Evolutionary conservation across 2,888 invertebrate genomes (phyloP), one percentile per base, ranked within the genome.

Genomic region (Drosophila lutescens): DNA sequence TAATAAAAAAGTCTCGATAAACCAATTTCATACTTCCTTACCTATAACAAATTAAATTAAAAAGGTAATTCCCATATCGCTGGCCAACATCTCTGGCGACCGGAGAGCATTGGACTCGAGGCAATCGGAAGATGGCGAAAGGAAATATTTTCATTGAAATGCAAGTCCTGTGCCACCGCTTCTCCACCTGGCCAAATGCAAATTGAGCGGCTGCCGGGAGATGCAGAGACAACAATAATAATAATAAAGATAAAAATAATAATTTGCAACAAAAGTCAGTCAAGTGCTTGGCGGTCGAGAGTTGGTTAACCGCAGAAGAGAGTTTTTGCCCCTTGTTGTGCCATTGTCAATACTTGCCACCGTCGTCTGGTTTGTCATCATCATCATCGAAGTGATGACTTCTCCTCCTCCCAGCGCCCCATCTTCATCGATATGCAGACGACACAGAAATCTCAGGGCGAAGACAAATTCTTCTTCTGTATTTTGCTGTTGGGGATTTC

Each of bases 191-290:
- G 38, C 2, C 47, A 71, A 70, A 78, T 80, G 84, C 83, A 84
- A 83, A 86, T 83, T 78, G 69, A 51, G 71, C 60, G 23, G n/a
- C 43, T 23, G 40, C 7, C 17, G 13, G 30, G 60, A 30, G 20
- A 20, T 12, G 43, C 23, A 40, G 43, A 57, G 50, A 47, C 67
- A 69, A 41, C 49, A 50, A 65, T 67, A 61, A 67, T 59, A 68
- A 68, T 54, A 72, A 74, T 62, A 56, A 74, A 68, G 59, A 78
- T 59, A 72, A 79, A 74, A 72, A 85, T 74, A 77, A 82, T 80
- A 78, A 83, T 83, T 83, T 63, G 83, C 83, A 74, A 83, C 86
- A 86, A 84, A 83, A 86, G 83, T 86, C 83, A 83, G 83, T 83
- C 83, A 83, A 83, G 83, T 83, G 79, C 46, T 72, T 74, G 72